Conservation (phyloP, 2,888 invertebrate species). For the Formica aserva region DNA sequence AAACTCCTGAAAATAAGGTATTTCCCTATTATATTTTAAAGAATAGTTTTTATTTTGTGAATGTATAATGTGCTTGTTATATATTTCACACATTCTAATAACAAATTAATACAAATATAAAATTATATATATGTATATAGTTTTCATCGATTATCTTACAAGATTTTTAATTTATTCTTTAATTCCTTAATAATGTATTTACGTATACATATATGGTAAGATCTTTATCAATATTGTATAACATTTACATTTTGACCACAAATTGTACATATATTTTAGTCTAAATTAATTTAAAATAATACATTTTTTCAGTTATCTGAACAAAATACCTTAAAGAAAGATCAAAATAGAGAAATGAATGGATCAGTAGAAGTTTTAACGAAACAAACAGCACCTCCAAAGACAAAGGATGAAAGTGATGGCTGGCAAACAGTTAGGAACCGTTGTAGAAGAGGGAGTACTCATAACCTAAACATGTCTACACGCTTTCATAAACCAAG, state of each 20-base stretch:
- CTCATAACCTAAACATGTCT: slow-evolving; percentile 88
- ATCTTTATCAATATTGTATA: neutral
- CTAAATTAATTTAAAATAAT: neutral
- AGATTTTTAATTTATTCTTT: too few relatives aligned
- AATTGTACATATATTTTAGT: neutral
- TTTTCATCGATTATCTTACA: too few relatives aligned
- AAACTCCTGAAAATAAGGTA: slow-evolving; percentile 74
- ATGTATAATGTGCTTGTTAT: too few relatives aligned
- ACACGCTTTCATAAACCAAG: slow-evolving; percentile 94
- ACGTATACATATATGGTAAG: neutral
- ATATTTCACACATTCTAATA: neutral
- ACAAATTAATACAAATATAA: neutral
- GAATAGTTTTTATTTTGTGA: neutral
- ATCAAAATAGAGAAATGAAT: slow-evolving; percentile 78
- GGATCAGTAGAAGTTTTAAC: slow-evolving; percentile 81
- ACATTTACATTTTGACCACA: neutral
- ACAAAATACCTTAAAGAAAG: slow-evolving; percentile 61
- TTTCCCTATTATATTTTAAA: neutral
- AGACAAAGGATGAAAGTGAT: slow-evolving; percentile 86
- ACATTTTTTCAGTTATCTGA: slow-evolving; percentile 64
- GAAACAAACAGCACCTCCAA: slow-evolving; percentile 80
- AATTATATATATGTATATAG: neutral
- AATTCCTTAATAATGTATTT: neutral
- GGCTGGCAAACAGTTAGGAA: slow-evolving; percentile 97
- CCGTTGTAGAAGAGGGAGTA: slow-evolving; percentile 89